Base-by-base conservation (phyloP, 2,113 vertebrate genomes). In the Vulpes vulpes region DNA sequence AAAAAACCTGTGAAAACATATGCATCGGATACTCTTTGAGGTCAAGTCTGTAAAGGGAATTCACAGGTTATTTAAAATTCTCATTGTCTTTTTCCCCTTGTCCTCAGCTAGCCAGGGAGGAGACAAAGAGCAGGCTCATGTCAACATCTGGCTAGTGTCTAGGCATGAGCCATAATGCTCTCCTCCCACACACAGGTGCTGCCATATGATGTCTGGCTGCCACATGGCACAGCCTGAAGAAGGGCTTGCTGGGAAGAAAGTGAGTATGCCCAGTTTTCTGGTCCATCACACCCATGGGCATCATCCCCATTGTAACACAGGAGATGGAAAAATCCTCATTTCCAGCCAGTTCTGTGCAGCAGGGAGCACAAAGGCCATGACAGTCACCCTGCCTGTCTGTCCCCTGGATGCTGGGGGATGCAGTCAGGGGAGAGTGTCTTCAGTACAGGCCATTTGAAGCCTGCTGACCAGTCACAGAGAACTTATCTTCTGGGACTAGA, bases 181-280 rank as follows among this genome's bases (percentile, higher is more conserved):
- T 67, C 76, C 87, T 96, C 94, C 92, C 95, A 89, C 89, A 22
- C 83, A 59, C 95, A 97, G 95, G 95, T 97, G 96, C 87, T 35
- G 84, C 88, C 84, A 3, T 30, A 25, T 32, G 87, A 64, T 12
- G 60, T 95, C 91, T 96, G 97, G 82, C 22, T 1, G 0, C 86
- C 95, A 97, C 89, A 83, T 78, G 92, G 86, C 67, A 73, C 20
- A 74, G 15, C 53, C 69, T 17, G 55, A 35, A 51, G 71, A 67
- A 85, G 38, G 81, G 51, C 60, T 43, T 23, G 49, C 65, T 82
- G 60, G 22, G 95, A 91, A 78, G 15, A 16, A 65, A 32, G 69
- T 11, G 83, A 43, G 65, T 30, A 43, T 32, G 74, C 73, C 32
- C 74, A 11, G 78, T 74, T 55, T 89, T 62, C 88, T 60, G 73